A percentile compares a stretch with the other conserved stretches of the same genome.
Conservation (phyloP, 1,140 invertebrate species). For the Diachasma alloeum region DNA sequence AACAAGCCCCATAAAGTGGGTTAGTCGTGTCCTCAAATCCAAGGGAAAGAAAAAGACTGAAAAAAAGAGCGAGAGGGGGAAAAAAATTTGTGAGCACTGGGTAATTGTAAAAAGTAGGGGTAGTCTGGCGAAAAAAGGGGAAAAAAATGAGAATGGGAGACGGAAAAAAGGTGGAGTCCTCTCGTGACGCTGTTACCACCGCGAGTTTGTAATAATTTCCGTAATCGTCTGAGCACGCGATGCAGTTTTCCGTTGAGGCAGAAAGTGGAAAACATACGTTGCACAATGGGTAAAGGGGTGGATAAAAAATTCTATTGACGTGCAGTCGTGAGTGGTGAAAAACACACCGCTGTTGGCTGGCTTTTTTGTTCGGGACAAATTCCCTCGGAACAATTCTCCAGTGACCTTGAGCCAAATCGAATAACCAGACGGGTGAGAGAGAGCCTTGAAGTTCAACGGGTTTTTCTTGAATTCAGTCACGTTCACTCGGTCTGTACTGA, state of each 20-base stretch:
- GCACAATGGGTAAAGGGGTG: neutral
- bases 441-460: neutral
- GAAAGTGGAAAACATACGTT: neutral
- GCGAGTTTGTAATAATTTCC: neutral
- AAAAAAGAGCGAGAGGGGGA: neutral
- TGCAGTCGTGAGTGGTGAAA: neutral
- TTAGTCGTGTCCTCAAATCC: constrained; percentile 1
- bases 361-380: neutral
- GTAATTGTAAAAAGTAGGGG: constrained; percentile 2
- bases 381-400: neutral
- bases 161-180: neutral
- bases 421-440: neutral
- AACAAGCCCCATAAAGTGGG: neutral
- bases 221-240: neutral
- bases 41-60: neutral
- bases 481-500: neutral
- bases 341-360: neutral
- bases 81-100: neutral
- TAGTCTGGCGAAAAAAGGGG: neutral
- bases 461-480: neutral
- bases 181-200: neutral
- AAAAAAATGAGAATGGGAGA: neutral
- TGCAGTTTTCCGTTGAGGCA: neutral
- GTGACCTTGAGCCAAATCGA: constrained; percentile 5
- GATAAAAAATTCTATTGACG: neutral